Evolutionary conservation across 2,888 invertebrate genomes (phyloP), one percentile per base, ranked within the genome.

Genomic region (Busseola fusca): DNA sequence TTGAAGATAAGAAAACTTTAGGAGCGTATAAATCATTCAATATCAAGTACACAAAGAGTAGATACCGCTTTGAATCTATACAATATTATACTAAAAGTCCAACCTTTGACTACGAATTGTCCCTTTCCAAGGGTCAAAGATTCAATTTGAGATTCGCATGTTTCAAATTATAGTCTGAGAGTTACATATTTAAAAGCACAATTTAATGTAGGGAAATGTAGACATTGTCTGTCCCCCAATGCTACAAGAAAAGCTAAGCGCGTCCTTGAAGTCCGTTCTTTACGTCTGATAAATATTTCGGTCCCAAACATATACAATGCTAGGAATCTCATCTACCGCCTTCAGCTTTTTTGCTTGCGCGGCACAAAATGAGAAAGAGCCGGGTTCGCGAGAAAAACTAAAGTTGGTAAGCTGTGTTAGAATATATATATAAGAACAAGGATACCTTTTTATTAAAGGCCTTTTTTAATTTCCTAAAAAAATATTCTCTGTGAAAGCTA

Each of bases 301-400:
- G 56, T 54, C 50, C 40, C 27, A 77, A 72, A 79, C 69, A 72
- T n/a, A n/a, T n/a, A n/a, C n/a, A 81, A 83, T 69, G 40, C 64
- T 40, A 54, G 21, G 54, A 60, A 74, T 73, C 57, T 63, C 50
- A 48, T 64, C 18, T 68, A 72, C 68, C 58, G 37, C 54, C 34
- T 70, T 59, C 71, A 64, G 58, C n/a, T 62, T 79, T 78, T 81
- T 79, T 72, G 66, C 71, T 69, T 42, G 25, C 10, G 63, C 48
- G 25, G 27, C 37, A 63, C 63, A 65, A 69, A 75, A 71, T 63
- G 59, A 65, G 66, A 72, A 72, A 72, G 45, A 67, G 54, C 57
- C 27, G 58, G 34, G 27, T 37, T 48, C 50, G 58, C 42, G 59
- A 5, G 34, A 66, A 83, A 83, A 72, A 77, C 68, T 59, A 21